Evolutionary conservation across 1,140 invertebrate genomes (phyloP), one percentile per base, ranked within the genome.

Genomic region (Orchesella cincta): DNA sequence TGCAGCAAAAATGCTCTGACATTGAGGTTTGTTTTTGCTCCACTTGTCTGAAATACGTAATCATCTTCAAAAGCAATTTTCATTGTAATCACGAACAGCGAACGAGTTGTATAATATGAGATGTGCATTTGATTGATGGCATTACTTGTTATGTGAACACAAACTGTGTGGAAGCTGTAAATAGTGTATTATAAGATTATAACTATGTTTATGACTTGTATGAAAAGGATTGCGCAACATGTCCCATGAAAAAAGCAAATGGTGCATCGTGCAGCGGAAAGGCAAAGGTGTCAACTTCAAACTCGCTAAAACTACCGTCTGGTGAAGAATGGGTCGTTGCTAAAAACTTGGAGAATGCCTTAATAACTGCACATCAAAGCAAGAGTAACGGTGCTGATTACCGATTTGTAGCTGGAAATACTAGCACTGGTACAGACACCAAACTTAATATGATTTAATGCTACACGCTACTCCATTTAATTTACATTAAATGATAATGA

Each of bases 371-470:
- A 16, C 14, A 72, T 31, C 18, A 29, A 34, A 12, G 16, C n/a
- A 23, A 70, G 0, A 29, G 3, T 18, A 29, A 52, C 8, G 73
- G 73, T 20, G 46, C 20, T 29, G 52, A 75, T 39, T 92, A 91
- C 78, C 86, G 87, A 78, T 81, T 92, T 16, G 87, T 92, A 2
- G 89, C 90, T n/a, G 91, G 91, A 46, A 91, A 92, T 81, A 92
- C 91, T 0, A 90, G 88, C 26, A 89, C 89, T 85, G 91, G 91
- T 91, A 82, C 18, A 71, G 18, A 16, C 34, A 23, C 8, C 23
- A 8, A 71, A 34, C 2, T 36, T 71, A 71, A n/a, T n/a, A n/a
- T n/a, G n/a, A n/a, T n/a, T n/a, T n/a, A n/a, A n/a, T n/a, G n/a
- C n/a, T n/a, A n/a, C n/a, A n/a, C n/a, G n/a, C n/a, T 23, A 57